Conservation (phyloP, 2,888 invertebrate genomes). For the Dascillus cervinus region DNA sequence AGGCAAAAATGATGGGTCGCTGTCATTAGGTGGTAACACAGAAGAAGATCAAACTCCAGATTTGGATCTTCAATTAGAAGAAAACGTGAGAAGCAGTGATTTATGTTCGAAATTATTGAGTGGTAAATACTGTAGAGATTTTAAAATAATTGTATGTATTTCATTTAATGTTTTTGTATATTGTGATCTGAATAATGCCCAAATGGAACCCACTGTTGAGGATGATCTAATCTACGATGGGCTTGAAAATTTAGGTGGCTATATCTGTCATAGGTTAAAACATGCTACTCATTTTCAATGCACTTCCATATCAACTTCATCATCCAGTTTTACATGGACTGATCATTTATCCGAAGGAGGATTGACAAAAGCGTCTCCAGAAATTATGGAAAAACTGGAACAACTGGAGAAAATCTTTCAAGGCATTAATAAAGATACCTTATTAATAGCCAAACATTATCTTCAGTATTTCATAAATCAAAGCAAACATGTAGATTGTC, state of each 20-base stretch:
- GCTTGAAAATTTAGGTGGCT: conserved; percentile 20
- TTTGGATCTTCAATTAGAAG: conserved; percentile 3
- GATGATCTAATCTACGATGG: conserved; percentile 17
- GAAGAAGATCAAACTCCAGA: conserved; percentile 14
- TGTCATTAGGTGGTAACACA: conserved; percentile 9
- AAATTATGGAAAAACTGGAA: conserved; percentile 4
- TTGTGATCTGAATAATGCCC: too few relatives aligned
- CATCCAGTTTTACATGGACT: conserved; percentile 6
- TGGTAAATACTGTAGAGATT: too few relatives aligned
- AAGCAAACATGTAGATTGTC: not conserved
- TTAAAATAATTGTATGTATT: too few relatives aligned
- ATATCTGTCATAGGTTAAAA: conserved; percentile 15
- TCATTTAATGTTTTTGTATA: too few relatives aligned
- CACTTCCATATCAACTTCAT: too few relatives aligned
- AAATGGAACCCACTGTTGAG: too few relatives aligned
- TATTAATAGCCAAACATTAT: conserved; percentile 3
- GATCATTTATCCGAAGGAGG: conserved; percentile 8
- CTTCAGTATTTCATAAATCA: not conserved
- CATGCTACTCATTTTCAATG: not conserved
- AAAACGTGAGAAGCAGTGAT: not conserved
- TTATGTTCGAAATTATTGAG: too few relatives aligned
- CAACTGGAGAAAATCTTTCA: conserved; percentile 6
- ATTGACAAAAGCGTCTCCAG: conserved; percentile 3
- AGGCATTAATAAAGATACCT: conserved; percentile 3
- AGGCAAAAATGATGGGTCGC: conserved; percentile 11